These are phyloP conservation scores for Horisme vitalbata DNA, from an alignment of 2,888 invertebrate genomes.

Conservation along the genomic window DNA sequence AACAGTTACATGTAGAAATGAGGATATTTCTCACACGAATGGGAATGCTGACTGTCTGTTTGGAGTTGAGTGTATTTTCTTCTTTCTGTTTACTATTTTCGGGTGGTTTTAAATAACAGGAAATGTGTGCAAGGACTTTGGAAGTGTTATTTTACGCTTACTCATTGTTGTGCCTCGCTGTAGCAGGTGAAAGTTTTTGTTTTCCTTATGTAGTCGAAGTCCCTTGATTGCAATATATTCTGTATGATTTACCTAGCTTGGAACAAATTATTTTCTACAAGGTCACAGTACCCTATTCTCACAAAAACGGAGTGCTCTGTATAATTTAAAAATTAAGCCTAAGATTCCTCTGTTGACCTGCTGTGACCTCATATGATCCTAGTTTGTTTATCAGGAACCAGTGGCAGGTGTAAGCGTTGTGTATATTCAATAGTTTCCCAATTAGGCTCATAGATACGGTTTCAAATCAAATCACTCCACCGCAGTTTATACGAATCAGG, in stretches of 20 bases:
- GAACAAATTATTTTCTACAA: too few species aligned
- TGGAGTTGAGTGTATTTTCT: slow-evolving; percentile 19
- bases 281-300: too few species aligned
- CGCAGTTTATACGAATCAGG: slow-evolving; percentile 29
- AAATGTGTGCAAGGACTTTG: background rate
- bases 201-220: background rate
- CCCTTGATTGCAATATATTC: too few species aligned
- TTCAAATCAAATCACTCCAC: slow-evolving; percentile 42
- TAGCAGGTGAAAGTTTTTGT: background rate
- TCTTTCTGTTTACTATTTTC: slow-evolving; percentile 14
- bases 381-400: background rate
- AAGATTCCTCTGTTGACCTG: too few species aligned
- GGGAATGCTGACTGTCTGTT: slow-evolving; percentile 24
- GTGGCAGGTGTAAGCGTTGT: background rate
- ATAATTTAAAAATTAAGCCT: too few species aligned
- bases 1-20: slow-evolving; percentile 36
- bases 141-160: slow-evolving; percentile 1
- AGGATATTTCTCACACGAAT: slow-evolving; percentile 33
- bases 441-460: slow-evolving; percentile 15
- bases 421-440: slow-evolving; percentile 3
- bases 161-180: slow-evolving; percentile 1
- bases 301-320: too few species aligned
- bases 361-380: too few species aligned
- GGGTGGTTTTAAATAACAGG: slow-evolving; percentile 5
- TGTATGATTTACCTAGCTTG: too few species aligned